Percentiles rank a stretch among this genome's conserved stretches.
Conservation (phyloP, 2,888 invertebrate species). For the Mythimna impura region DNA sequence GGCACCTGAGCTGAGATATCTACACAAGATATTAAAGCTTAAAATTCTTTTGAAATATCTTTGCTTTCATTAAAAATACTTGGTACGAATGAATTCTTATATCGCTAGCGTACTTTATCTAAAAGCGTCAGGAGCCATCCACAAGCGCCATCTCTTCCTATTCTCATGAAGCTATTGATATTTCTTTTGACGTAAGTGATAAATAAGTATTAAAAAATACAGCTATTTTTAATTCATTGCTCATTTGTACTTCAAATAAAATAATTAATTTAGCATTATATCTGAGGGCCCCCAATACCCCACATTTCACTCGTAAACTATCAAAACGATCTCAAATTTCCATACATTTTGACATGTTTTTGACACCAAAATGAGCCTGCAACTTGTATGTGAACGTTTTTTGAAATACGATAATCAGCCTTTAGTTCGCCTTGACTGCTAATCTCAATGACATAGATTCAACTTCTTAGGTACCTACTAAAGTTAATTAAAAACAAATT, state of each 20-base stretch:
- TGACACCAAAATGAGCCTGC: too few relatives aligned
- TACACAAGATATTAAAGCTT: neutral
- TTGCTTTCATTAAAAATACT: constrained; percentile 7
- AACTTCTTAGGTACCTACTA: constrained; percentile 3
- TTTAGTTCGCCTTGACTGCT: constrained; percentile 47
- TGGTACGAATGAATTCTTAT: neutral
- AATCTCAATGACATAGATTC: constrained; percentile 53
- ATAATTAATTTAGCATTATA: constrained; percentile 27
- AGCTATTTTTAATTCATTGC: neutral
- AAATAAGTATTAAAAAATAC: constrained; percentile 2
- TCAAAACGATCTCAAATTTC: too few relatives aligned
- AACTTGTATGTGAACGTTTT: too few relatives aligned
- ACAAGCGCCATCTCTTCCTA: neutral
- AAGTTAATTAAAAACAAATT: constrained; percentile 39
- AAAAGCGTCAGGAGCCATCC: neutral
- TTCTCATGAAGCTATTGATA: too few relatives aligned
- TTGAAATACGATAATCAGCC: too few relatives aligned
- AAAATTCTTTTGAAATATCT: neutral
- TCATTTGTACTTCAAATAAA: constrained; percentile 5
- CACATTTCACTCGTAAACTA: too few relatives aligned
- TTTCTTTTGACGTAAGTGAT: neutral
- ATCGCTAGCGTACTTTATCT: neutral
- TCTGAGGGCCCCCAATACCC: neutral
- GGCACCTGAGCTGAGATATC: neutral
- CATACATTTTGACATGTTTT: too few relatives aligned